Evolutionary conservation across 2,113 vertebrate species (phyloP).

Genomic region (Phycodurus eques): DNA sequence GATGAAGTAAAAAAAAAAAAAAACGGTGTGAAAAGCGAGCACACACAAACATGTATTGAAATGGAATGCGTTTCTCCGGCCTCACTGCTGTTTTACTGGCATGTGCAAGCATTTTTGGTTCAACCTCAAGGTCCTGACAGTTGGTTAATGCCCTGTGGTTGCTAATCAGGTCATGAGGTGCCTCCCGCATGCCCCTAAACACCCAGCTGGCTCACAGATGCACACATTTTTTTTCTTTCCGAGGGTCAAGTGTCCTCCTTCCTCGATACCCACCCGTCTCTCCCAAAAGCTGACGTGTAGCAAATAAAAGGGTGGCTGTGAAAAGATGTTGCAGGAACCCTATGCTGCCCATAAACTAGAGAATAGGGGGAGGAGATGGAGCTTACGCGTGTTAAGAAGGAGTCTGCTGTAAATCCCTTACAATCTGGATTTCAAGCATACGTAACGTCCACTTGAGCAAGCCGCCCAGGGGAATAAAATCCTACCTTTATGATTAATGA

Average conservation of each 20-base stretch:
- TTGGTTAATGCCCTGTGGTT: slow-evolving; percentile 47
- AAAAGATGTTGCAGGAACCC: slow-evolving; percentile 26
- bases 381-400: slow-evolving; percentile 6
- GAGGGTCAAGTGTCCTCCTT: slow-evolving; percentile 39
- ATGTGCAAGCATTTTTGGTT: slow-evolving; percentile 33
- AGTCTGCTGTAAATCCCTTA: slow-evolving; percentile 26
- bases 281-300: slow-evolving; percentile 19
- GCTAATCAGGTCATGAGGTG: slow-evolving; percentile 44
- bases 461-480: slow-evolving; percentile 5
- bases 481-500: slow-evolving; percentile 5
- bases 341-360: slow-evolving; percentile 22
- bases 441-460: background rate
- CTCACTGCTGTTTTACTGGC: slow-evolving; percentile 4
- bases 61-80: background rate
- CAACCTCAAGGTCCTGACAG: slow-evolving; percentile 30
- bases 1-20: slow-evolving; percentile 61
- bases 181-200: slow-evolving; percentile 24
- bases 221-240: slow-evolving; percentile 18
- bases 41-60: slow-evolving; percentile 12
- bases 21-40: slow-evolving; percentile 10
- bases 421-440: slow-evolving; percentile 1
- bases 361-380: slow-evolving; percentile 23
- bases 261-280: slow-evolving; percentile 6
- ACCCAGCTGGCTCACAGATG: slow-evolving; percentile 43
- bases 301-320: slow-evolving; percentile 23